Base-by-base conservation (phyloP, 2,113 vertebrate genomes). In the Candoia aspera region DNA sequence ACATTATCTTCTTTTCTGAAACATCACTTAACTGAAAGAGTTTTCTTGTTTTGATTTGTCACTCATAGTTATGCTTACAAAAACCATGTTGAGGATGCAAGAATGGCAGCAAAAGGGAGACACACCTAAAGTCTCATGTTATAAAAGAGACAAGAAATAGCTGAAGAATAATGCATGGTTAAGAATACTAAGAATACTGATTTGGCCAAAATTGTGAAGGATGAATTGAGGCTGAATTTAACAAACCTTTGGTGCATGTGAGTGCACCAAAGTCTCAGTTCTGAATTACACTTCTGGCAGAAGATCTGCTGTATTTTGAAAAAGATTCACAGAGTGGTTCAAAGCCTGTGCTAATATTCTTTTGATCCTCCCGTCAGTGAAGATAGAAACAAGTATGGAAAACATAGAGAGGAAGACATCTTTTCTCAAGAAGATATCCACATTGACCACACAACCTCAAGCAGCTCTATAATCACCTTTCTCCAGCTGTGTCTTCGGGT, bases 1-100 rank as follows among this genome's bases (percentile, higher is more conserved):
- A 90, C 90, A 93, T 89, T 90, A 54, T 93, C 93, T 95, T 53
- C 3, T 90, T 62, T 96, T 83, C 84, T n/a, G 88, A 90, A 95
- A 86, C 93, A 64, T 90, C 91, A 89, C 94, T 95, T 94, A 91
- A 95, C 86, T 90, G 55, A 87, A 60, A 79, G 54, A 19, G 29
- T 42, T 91, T 55, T 91, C 55, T 88, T 85, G 33, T 85, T 84
- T 88, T n/a, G 42, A 12, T 88, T 85, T 49, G 49, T 91, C 58
- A 55, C 33, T 91, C 19, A 64, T 17, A 59, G 73, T 89, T 89
- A 53, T 86, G 59, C 59, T 42, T 42, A 54, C 24, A 87, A 53
- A 49, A 5, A 68, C 73, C 53, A 26, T 79, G 59, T 8, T 3
- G 4, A 90, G 89, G 55, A 13, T 17, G 57, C 29, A 19, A 88